phyloP scores from a whole-genome alignment of 2,113 vertebrate genomes.

The Stegostoma tigrinum region DNA sequence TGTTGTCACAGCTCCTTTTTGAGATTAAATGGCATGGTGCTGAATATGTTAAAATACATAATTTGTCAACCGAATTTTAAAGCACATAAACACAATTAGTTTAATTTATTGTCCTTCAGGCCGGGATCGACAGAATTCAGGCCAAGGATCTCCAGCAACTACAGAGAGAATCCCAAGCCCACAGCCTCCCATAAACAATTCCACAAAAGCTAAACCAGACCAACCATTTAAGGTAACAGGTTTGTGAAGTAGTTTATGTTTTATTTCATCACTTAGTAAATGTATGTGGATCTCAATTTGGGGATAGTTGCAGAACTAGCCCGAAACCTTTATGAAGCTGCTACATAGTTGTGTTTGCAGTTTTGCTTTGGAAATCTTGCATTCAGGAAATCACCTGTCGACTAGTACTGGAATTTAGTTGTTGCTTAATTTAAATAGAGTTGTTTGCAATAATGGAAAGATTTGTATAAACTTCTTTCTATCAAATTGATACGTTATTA shows the following conservation, averaged over 20 bases:
- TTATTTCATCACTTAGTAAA: not conserved
- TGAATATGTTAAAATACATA: not conserved
- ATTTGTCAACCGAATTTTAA: not conserved
- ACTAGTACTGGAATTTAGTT: not conserved
- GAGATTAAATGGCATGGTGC: not conserved
- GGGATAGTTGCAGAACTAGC: not conserved
- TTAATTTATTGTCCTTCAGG: constrained; percentile 45
- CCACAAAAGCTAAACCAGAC: constrained; percentile 65
- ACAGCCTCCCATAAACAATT: constrained; percentile 73
- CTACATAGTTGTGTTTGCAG: not conserved
- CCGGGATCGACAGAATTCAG: constrained; percentile 62
- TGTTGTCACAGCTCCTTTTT: not conserved
- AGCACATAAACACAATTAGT: not conserved
- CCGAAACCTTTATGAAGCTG: not conserved
- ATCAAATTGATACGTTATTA: not conserved
- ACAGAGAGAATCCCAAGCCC: constrained; percentile 81
- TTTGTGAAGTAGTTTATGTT: not conserved
- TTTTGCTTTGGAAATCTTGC: not conserved
- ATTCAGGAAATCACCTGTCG: not conserved
- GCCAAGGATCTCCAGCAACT: constrained; percentile 70
- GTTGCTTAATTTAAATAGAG: not conserved
- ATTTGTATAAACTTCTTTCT: not conserved
- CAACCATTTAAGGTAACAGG: constrained; percentile 56
- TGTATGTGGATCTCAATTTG: not conserved
- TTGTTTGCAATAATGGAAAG: not conserved